Conservation (phyloP, 2,113 vertebrate genomes). For the Spermophilus dauricus region DNA sequence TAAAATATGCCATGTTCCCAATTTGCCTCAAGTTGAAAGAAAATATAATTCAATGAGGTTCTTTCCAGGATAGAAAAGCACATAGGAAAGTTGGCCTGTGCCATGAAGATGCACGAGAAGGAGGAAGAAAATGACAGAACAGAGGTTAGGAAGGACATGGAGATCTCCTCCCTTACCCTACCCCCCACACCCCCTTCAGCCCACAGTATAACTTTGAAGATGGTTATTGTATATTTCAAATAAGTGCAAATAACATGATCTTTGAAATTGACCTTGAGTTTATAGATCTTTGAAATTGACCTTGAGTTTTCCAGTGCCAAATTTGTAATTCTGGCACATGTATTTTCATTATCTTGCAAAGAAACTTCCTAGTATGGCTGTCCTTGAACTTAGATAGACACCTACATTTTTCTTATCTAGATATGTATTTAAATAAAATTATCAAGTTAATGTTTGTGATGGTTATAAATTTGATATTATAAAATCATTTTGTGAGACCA, state of each 20-base stretch:
- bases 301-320: neutral
- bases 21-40: neutral
- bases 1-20: neutral
- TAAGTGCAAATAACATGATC: neutral
- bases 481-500: neutral
- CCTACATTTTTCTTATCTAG: neutral
- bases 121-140: neutral
- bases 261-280: neutral
- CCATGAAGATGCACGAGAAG: neutral
- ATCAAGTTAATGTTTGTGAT: neutral
- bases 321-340: neutral
- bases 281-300: neutral
- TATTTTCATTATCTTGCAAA: neutral
- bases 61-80: neutral
- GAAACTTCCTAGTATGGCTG: neutral
- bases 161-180: neutral
- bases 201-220: neutral
- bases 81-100: neutral
- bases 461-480: neutral
- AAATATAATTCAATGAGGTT: neutral
- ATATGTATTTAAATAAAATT: neutral
- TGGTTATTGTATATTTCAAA: neutral
- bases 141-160: neutral
- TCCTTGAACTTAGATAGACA: neutral
- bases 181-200: neutral